Percentiles rank a stretch among this genome's conserved stretches.
Evolutionary conservation across 2,113 vertebrate species (phyloP).

Genomic region (Cygnus buccinator): DNA sequence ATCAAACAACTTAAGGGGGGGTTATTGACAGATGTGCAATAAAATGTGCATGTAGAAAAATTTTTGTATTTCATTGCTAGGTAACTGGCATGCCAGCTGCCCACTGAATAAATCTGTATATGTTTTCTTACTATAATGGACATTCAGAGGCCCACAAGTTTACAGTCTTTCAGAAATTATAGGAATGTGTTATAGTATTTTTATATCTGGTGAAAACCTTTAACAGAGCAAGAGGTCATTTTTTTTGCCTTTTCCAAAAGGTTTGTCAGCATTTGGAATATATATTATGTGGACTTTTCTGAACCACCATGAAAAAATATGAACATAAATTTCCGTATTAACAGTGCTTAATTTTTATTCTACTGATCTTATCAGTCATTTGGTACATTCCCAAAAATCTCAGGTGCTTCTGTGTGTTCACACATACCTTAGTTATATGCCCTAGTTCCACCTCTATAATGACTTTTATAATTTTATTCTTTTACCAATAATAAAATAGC

Average conservation of each 20-base stretch:
- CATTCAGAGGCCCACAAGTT: not conserved
- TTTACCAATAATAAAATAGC: not conserved
- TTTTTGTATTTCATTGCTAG: not conserved
- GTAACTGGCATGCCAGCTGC: not conserved
- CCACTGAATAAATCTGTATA: not conserved
- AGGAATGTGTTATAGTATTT: not conserved
- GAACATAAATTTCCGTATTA: not conserved
- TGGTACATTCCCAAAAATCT: not conserved
- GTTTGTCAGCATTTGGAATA: not conserved
- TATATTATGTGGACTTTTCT: not conserved
- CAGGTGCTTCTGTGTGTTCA: not conserved
- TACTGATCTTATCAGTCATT: not conserved
- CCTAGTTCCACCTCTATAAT: not conserved
- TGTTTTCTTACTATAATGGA: not conserved
- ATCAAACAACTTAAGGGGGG: not conserved
- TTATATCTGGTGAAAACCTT: not conserved
- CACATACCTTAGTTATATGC: not conserved
- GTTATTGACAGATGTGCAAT: not conserved
- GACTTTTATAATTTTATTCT: not conserved
- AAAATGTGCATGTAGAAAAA: not conserved
- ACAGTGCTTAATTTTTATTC: not conserved
- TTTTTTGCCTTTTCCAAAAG: not conserved
- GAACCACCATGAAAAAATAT: not conserved
- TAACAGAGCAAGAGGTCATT: not conserved
- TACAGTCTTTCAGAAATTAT: not conserved